phyloP scores from a whole-genome alignment of 2,888 invertebrate species.

The Lepidochitona cinerea region DNA sequence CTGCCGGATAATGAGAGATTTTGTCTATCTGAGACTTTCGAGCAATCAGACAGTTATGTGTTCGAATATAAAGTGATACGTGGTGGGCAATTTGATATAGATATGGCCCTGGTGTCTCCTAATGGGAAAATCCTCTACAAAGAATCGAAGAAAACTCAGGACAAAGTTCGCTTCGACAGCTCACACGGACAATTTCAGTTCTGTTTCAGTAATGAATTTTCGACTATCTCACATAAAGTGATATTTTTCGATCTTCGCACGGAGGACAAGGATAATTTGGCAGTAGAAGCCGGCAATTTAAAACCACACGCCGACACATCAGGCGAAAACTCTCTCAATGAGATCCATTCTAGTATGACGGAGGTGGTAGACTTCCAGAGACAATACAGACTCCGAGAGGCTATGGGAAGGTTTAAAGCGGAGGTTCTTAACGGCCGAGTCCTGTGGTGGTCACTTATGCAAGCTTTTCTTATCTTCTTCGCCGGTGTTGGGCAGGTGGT shows the following conservation, averaged over 20 bases:
- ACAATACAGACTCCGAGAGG: conserved; percentile 60
- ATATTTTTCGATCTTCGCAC: conserved; percentile 57
- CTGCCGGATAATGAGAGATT: conserved; percentile 55
- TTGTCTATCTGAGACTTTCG: conserved; percentile 61
- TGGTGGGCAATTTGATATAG: conserved; percentile 65
- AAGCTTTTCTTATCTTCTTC: conserved; percentile 55
- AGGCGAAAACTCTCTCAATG: conserved; percentile 29
- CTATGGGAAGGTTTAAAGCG: conserved; percentile 60
- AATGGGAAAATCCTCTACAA: conserved; percentile 61
- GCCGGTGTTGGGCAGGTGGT: conserved; percentile 64
- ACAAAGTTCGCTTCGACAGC: conserved; percentile 51
- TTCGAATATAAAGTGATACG: conserved; percentile 60
- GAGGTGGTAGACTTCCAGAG: conserved; percentile 41
- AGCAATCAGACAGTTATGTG: conserved; percentile 40
- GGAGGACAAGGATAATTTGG: conserved; percentile 47
- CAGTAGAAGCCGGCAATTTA: conserved; percentile 54
- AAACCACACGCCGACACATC: conserved; percentile 49
- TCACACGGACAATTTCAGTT: conserved; percentile 60
- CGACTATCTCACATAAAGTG: conserved; percentile 59
- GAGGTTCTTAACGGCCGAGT: conserved; percentile 56
- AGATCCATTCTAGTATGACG: conserved; percentile 36
- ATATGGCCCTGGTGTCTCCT: conserved; percentile 58
- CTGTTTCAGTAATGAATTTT: conserved; percentile 66
- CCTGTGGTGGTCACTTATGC: conserved; percentile 58
- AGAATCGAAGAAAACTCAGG: conserved; percentile 43